Base-by-base conservation (phyloP, 2,113 vertebrate species). In the Manacus vitellinus region DNA sequence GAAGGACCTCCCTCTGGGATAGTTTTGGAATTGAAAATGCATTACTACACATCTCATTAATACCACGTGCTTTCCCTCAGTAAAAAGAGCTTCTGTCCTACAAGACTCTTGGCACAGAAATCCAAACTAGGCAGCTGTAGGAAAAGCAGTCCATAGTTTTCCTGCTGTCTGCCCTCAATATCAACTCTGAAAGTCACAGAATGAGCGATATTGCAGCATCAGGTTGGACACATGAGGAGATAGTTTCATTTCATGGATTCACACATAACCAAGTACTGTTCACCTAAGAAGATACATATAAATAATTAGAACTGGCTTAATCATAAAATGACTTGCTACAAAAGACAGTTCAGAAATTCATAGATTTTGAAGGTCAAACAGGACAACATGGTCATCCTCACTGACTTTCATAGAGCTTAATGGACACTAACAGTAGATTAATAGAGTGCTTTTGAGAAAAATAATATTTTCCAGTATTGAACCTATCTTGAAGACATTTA, bases 11-110 rank as follows among this genome's bases (percentile, higher is more conserved):
- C 81, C 87, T 77, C 54, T 88, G 81, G 85, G 49, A 65, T 17
- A 89, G 27, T 59, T 83, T 85, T 88, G 77, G 74, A 87, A 82
- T 12, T 8, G 13, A 79, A 96, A 95, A 92, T 58, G 71, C 78
- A 73, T 88, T 85, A 54, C 74, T 95, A 62, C 31, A 89, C 51
- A 88, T 93, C 62, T 94, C 91, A 93, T 95, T 89, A 96, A 70
- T 54, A 88, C 37, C 85, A 95, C 0, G 1, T 82, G 74, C 41
- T 88, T 89, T 70, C 33, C 17, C 14, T 82, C 84, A 58, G 70
- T 62, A 76, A 80, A 91, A 95, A 82, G 41, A 61, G 22, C 73
- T 91, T 95, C 89, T 94, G 70, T 95, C 58, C 41, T 65, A 51
- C 54, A 76, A 31, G 33, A 4, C 3, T 91, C 47, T 89, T 82